Evolutionary conservation across 2,797 vertebrate genomes (phyloP), one percentile per base, ranked within the genome.

Genomic region (Lates japonicus): DNA sequence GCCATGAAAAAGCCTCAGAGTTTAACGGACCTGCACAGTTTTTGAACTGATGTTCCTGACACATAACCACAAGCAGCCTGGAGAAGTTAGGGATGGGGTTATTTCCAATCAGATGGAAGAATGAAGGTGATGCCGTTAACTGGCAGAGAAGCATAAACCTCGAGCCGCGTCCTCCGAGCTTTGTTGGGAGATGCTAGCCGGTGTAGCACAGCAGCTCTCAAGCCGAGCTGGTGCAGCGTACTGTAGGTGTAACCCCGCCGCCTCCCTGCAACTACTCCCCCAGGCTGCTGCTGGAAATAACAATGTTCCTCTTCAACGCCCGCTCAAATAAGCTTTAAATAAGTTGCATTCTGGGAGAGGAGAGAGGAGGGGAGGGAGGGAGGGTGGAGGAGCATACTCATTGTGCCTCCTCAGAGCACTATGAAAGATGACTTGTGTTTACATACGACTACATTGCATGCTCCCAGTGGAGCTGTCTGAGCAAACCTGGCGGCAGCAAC

Each of bases 401-500:
- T n/a, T n/a, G 59, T 77, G 76, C 71, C 60, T 63, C 70, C 82
- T 82, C 49, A 20, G 55, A 81, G 68, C 83, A 55, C n/a, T 17
- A 78, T 71, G 86, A 82, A 78, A 83, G 82, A 88, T 80, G 89
- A 91, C 90, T 92, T 86, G 82, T 90, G 89, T 92, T 93, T 91
- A 87, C 87, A 89, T 92, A 70, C 46, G 80, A 83, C 76, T 83
- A 74, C 82, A 51, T 85, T 22, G 78, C 69, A 61, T 35, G 11
- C 67, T 90, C 88, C 89, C 88, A 59, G 80, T 25, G 78, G 90
- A 85, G 77, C 83, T 74, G 81, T 85, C 77, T 85, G 87, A 87
- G 79, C 84, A 85, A 89, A 92, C 84, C 52, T 74, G 70, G 85
- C 84, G 71, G 84, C 86, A 82, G 80, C 78, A 85, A 17, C 81